A percentile compares a stretch with the other conserved stretches of the same genome.
phyloP scores from a whole-genome alignment of 1,140 invertebrate genomes.

The Thereuonema tuberculata region DNA sequence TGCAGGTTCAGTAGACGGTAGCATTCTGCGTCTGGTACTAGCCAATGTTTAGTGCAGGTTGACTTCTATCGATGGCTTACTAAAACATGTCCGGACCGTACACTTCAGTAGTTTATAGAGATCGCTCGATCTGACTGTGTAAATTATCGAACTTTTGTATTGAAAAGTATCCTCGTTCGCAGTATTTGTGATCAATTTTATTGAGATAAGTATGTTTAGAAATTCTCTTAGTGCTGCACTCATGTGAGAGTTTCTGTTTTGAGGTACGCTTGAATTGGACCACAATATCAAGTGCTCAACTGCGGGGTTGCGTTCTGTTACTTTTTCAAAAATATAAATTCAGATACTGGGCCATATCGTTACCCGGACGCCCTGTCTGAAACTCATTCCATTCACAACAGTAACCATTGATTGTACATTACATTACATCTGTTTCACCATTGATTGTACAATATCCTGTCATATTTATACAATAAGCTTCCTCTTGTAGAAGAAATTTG shows the following conservation, averaged over 20 bases:
- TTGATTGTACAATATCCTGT: background rate
- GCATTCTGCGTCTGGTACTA: background rate
- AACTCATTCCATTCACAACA: background rate
- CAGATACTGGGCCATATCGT: background rate
- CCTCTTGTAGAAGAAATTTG: background rate
- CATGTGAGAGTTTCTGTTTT: background rate
- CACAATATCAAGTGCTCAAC: background rate
- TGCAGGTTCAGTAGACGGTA: background rate
- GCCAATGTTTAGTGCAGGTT: background rate
- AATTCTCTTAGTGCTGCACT: background rate
- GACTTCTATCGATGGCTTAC: background rate
- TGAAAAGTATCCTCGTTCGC: background rate
- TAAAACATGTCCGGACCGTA: too few relatives aligned
- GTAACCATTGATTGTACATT: too few relatives aligned
- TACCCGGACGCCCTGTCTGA: background rate
- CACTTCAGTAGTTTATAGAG: background rate
- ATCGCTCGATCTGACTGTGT: background rate
- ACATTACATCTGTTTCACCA: background rate
- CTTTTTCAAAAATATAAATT: background rate
- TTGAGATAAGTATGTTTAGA: background rate
- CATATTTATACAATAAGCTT: background rate
- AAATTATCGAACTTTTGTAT: background rate
- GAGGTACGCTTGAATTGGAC: background rate
- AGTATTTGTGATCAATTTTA: background rate
- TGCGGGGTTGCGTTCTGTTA: background rate